phyloP scores from a whole-genome alignment of 1,140 invertebrate genomes.

The Lordiphosa stackelbergi region DNA sequence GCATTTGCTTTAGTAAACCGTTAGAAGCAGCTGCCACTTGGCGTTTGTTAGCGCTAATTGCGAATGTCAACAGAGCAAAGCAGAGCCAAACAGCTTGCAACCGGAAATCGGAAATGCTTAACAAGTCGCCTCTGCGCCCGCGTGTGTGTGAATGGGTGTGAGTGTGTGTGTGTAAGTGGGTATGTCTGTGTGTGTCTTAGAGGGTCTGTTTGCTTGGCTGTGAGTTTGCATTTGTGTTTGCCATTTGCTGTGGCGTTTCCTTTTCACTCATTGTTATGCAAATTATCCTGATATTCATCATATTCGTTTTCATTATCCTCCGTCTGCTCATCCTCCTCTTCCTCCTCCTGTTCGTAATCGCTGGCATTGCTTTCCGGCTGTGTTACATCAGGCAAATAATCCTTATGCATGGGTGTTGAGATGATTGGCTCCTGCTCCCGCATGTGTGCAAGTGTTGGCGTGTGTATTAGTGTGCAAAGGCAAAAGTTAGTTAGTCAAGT shows the following conservation, averaged over 20 bases:
- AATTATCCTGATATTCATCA: slow-evolving; percentile 77
- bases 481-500: slow-evolving; percentile 70
- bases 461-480: slow-evolving; percentile 61
- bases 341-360: slow-evolving; percentile 76
- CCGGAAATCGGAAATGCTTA: slow-evolving; percentile 73
- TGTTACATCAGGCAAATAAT: slow-evolving; percentile 76
- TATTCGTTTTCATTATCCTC: slow-evolving; percentile 77
- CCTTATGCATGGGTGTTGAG: slow-evolving; percentile 76
- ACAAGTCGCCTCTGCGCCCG: slow-evolving; percentile 45
- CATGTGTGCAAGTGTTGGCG: slow-evolving; percentile 23
- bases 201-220: slow-evolving; percentile 43
- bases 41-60: slow-evolving; percentile 72
- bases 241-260: slow-evolving; percentile 45
- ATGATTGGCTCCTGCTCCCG: slow-evolving; percentile 72
- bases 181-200: slow-evolving; percentile 38
- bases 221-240: slow-evolving; percentile 32
- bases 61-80: slow-evolving; percentile 66
- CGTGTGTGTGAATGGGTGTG: slow-evolving; percentile 6
- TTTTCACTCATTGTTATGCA: slow-evolving; percentile 75
- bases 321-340: slow-evolving; percentile 72
- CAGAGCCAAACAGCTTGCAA: slow-evolving; percentile 40
- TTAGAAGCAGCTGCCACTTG: slow-evolving; percentile 57
- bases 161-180: slow-evolving; percentile 8
- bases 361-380: slow-evolving; percentile 73
- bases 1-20: slow-evolving; percentile 56